Evolutionary conservation across 1,140 invertebrate species (phyloP), one percentile per base, ranked within the genome.

Genomic region (Euwallacea similis): DNA sequence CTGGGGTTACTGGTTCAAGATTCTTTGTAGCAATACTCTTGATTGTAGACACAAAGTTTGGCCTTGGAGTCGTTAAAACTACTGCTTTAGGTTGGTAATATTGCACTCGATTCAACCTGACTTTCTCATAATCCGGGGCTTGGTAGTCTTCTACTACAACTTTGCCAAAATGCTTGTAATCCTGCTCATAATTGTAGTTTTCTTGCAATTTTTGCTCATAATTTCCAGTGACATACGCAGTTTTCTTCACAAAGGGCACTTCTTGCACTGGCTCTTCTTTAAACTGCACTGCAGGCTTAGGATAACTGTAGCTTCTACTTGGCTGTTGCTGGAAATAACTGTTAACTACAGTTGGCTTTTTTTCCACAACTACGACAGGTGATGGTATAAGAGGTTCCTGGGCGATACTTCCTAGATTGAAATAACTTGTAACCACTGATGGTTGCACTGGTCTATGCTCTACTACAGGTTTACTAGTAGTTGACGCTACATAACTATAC

Each of bases 181-280:
- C 41, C 8, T 66, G 16, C 43, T 61, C 53, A 21, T 70, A 50
- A 33, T 69, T 42, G 4, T 54, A 69, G 44, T 53, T 74, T 13
- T 59, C 56, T 42, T 47, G 60, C 7, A 8, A 6, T 41, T 65
- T 71, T 42, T 64, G 50, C 46, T 71, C n/a, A 58, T 65, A 66
- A 7, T 63, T 10, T 7, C 84, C 83, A 54, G 84, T 85, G n/a
- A 84, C 83, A 65, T 86, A 86, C 43, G 84, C 83, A 61, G 82
- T 81, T 13, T 82, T 72, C 74, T 83, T 82, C 59, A 83, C 83
- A 66, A 85, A 83, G 44, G 81, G 82, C 60, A 77, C 78, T 77
- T 85, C 84, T 71, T 77, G 77, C 7, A 84, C 81, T 53, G 83
- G 76, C 47, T 79, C 78, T 60, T 83, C 82, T 72, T 82, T 79